Evolutionary conservation across 2,888 invertebrate species (phyloP).

Genomic region (Onthophagus sagittarius): DNA sequence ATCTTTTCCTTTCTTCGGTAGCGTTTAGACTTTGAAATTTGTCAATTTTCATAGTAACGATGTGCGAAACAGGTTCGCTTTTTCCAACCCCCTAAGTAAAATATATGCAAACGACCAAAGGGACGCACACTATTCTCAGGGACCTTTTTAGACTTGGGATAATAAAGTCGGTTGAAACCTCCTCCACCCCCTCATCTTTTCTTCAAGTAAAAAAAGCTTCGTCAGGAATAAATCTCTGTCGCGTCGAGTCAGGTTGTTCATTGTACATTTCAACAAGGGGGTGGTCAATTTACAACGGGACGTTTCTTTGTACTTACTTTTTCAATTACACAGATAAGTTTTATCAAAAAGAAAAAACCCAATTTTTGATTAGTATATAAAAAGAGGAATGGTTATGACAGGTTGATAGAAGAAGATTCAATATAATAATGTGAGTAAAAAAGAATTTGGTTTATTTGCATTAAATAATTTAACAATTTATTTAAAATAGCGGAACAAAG

Average conservation of each 20-base stretch:
- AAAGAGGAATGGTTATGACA: no score
- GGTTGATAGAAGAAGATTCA: no score
- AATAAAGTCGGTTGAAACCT: not conserved
- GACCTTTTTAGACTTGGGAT: not conserved
- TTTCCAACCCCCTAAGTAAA: not conserved
- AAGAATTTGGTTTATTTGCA: no score
- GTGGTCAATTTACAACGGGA: not conserved
- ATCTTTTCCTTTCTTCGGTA: not conserved
- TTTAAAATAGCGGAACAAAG: no score
- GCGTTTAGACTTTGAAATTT: not conserved
- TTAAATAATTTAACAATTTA: no score
- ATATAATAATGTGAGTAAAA: no score
- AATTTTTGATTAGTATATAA: no score
- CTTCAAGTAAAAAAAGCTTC: not conserved
- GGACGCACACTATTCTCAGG: not conserved
- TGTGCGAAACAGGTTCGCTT: not conserved
- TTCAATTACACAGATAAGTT: not conserved
- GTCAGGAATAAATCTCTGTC: not conserved
- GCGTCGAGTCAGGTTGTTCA: not conserved
- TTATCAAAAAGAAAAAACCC: no score
- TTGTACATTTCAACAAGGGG: not conserved
- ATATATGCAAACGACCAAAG: not conserved
- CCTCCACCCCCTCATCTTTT: not conserved
- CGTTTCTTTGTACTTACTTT: not conserved
- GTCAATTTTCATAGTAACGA: not conserved